Evolutionary conservation across 2,888 invertebrate species (phyloP), one percentile per base, ranked within the genome.

Genomic region (Oegoconia quadripuncta): DNA sequence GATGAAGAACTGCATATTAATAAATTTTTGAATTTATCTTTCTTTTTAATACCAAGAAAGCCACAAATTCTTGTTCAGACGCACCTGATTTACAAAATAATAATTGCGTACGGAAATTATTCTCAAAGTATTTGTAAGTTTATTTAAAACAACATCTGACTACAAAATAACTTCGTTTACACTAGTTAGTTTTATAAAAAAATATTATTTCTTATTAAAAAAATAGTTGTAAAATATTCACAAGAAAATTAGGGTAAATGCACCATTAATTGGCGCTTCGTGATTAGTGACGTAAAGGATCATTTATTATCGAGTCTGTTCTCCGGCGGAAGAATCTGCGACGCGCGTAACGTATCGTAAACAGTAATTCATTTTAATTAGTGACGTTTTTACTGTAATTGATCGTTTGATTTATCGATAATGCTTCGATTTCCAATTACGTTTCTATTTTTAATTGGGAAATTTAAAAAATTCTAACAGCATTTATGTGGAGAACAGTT

Each of bases 381-480:
- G 51, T 53, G 51, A 13, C 26, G n/a, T 26, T 13, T 27, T 39
- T 35, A 35, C 30, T 36, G 40, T 57, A 57, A 59, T 60, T 62
- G 54, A 66, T 60, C 55, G 48, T 52, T 48, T 52, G 55, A 65
- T 59, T 56, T 59, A 65, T 62, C 41, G 59, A 63, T 59, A 43
- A 43, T 50, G n/a, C 41, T 43, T 50, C 55, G 53, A 54, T 58
- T 56, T 52, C 46, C 32, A 41, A 49, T 34, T 36, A 37, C 50
- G 29, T 43, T n/a, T 63, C 64, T 62, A 54, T 56, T 63, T 70
- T 51, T 62, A 62, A 64, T 61, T 52, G 60, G 59, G 45, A 16
- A 35, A n/a, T 31, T 20, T 39, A 25, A 18, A 35, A 39, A 48
- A 49, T 58, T 63, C n/a, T n/a, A n/a, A n/a, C n/a, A n/a, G n/a